A percentile compares a stretch with the other conserved stretches of the same genome.
Evolutionary conservation across 2,113 vertebrate genomes (phyloP).

Genomic region (Oreotrochilus melanogaster): DNA sequence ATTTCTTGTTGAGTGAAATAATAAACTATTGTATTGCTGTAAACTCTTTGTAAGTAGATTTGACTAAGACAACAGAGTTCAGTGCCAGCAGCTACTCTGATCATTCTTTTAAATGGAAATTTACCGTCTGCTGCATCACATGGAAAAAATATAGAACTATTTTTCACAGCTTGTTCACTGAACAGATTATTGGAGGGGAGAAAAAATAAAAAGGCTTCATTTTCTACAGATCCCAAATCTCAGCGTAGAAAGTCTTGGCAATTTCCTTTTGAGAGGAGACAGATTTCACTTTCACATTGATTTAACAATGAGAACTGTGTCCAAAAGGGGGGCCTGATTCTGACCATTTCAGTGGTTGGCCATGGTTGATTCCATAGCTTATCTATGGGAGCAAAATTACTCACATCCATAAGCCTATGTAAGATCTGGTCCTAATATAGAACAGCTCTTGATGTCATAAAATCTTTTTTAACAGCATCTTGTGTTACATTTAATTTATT

Average conservation of each 20-base stretch:
- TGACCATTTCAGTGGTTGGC: not conserved
- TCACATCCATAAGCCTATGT: constrained; percentile 36
- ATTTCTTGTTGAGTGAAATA: constrained; percentile 82
- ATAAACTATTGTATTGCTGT: constrained; percentile 81
- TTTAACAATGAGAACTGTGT: constrained; percentile 79
- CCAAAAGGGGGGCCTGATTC: constrained; percentile 70
- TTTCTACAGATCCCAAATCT: constrained; percentile 82
- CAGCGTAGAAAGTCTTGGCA: constrained; percentile 82
- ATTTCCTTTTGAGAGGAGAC: constrained; percentile 81
- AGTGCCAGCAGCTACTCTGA: constrained; percentile 83
- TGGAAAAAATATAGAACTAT: constrained; percentile 86
- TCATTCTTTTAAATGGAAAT: constrained; percentile 89
- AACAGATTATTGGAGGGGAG: constrained; percentile 84
- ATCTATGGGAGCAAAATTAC: constrained; percentile 37
- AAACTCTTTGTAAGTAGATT: constrained; percentile 83
- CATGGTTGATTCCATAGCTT: constrained; percentile 25
- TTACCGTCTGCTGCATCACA: constrained; percentile 86
- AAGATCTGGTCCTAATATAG: constrained; percentile 78
- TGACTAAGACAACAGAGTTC: constrained; percentile 81
- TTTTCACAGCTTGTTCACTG: constrained; percentile 88
- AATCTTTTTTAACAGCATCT: constrained; percentile 82
- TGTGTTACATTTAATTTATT: constrained; percentile 82
- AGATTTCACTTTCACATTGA: constrained; percentile 83
- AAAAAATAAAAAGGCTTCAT: constrained; percentile 80
- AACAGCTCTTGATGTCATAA: constrained; percentile 79